These are phyloP conservation scores for Empidonax traillii DNA, from an alignment of 2,113 vertebrate genomes.

Conservation along the genomic window DNA sequence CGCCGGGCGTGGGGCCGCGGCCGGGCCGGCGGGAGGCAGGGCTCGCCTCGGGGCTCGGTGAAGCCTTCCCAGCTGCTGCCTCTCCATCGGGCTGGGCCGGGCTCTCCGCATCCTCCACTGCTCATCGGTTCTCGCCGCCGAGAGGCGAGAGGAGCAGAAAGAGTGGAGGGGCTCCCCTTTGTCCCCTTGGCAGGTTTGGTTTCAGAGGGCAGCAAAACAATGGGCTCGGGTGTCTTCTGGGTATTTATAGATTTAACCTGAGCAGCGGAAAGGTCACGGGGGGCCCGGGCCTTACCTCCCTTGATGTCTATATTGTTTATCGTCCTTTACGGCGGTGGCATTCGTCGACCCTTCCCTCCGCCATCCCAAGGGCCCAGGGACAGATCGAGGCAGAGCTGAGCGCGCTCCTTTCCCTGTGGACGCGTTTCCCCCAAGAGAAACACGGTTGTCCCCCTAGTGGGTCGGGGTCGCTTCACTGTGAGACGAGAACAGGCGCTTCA, in stretches of 20 bases:
- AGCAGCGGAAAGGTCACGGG: constrained; percentile 8
- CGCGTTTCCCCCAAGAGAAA: background rate
- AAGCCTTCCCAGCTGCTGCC: background rate
- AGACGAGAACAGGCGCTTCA: accelerated
- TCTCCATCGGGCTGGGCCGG: background rate
- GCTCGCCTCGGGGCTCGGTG: background rate
- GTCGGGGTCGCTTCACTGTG: background rate
- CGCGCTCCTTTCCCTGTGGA: background rate
- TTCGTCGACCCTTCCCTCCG: background rate
- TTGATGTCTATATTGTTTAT: background rate
- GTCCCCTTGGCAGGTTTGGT: constrained; percentile 3
- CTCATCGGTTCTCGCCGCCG: background rate
- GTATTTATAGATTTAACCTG: constrained; percentile 52
- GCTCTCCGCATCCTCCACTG: background rate
- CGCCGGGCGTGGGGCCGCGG: background rate
- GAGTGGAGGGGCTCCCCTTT: background rate
- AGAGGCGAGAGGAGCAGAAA: background rate
- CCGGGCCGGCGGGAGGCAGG: background rate
- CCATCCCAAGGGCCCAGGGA: background rate
- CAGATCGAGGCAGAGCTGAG: background rate
- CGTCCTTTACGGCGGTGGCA: background rate
- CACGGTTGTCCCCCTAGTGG: background rate
- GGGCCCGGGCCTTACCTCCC: background rate
- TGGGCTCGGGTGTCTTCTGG: constrained; percentile 30
- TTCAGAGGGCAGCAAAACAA: constrained; percentile 59